Conservation (phyloP, 2,888 invertebrate species). For the Cepaea hortensis region DNA sequence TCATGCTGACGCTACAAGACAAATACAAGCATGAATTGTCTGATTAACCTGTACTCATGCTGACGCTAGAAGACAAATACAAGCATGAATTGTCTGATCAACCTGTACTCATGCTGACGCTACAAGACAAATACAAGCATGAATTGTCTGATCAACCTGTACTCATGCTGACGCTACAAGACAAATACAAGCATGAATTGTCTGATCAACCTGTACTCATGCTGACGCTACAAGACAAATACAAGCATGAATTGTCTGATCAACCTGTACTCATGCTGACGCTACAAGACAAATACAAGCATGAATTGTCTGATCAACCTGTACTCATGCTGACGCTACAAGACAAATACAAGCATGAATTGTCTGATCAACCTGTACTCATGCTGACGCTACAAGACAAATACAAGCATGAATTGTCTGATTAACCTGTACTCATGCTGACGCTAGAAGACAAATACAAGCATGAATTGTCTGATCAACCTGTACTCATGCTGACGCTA, state of each 20-base stretch:
- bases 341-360: not conserved
- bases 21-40: not conserved
- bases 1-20: conserved; percentile 19
- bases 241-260: not conserved
- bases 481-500: conserved; percentile 36
- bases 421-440: conserved; percentile 35
- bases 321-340: conserved; percentile 30
- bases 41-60: conserved; percentile 29
- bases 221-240: not conserved
- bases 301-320: conserved; percentile 12
- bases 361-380: conserved; percentile 28
- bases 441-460: not conserved
- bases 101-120: conserved; percentile 37
- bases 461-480: conserved; percentile 4
- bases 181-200: not conserved
- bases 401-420: not conserved
- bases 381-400: conserved; percentile 3
- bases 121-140: not conserved
- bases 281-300: not conserved
- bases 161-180: conserved; percentile 25
- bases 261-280: conserved; percentile 39
- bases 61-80: not conserved
- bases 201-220: conserved; percentile 33
- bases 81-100: not conserved
- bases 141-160: conserved; percentile 16